A percentile compares a stretch with the other conserved stretches of the same genome.
These are phyloP conservation scores for Macrophya alboannulata DNA, from an alignment of 2,888 invertebrate species.

Conservation along the genomic window DNA sequence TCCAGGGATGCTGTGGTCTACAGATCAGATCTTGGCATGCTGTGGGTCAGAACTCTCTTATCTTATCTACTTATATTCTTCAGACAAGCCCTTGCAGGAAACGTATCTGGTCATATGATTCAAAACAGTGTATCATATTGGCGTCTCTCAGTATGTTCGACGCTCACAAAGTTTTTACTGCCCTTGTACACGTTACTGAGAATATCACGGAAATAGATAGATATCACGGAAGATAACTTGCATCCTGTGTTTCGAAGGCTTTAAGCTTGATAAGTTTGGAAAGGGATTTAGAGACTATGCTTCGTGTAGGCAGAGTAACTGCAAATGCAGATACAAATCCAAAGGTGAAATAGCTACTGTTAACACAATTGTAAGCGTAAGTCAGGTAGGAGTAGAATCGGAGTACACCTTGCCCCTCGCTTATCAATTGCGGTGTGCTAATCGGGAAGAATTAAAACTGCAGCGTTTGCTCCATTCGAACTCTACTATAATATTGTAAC, in stretches of 20 bases:
- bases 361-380: conserved; percentile 30
- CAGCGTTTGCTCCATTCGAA: conserved; percentile 28
- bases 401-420: conserved; percentile 47
- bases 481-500: no score
- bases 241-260: conserved; percentile 55
- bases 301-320: conserved; percentile 55
- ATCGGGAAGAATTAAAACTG: conserved; percentile 8
- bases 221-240: conserved; percentile 23
- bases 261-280: conserved; percentile 34
- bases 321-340: conserved; percentile 44
- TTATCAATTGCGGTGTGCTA: conserved; percentile 50
- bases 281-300: conserved; percentile 50
- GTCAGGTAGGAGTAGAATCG: conserved; percentile 44
- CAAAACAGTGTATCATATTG: not conserved
- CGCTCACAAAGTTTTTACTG: not conserved
- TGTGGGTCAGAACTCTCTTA: no score
- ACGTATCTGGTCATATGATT: no score
- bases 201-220: no score
- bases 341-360: conserved; percentile 8
- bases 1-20: no score
- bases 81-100: no score
- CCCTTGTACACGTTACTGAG: not conserved
- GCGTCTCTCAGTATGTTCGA: not conserved
- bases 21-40: no score
- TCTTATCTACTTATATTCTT: no score